Conservation (phyloP, 2,888 invertebrate genomes). For the Dusona sp. region DNA sequence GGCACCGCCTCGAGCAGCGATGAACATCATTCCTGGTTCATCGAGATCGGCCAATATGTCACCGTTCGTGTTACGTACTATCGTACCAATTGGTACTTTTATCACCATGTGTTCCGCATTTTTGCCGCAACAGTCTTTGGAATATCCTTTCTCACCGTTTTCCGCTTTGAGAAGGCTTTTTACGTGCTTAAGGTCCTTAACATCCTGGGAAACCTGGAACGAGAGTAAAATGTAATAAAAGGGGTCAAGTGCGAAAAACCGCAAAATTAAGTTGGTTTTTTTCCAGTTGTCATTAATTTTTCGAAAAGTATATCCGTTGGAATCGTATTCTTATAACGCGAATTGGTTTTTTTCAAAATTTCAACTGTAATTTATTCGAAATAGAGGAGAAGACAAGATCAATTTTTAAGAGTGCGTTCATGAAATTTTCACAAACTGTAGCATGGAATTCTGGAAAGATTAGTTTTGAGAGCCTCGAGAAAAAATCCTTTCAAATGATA, state of each 20-base stretch:
- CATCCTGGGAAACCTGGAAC: slow-evolving; percentile 87
- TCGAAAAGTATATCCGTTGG: not conserved
- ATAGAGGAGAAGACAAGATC: too few species aligned
- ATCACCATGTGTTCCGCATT: slow-evolving; percentile 90
- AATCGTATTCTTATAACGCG: too few species aligned
- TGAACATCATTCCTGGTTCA: slow-evolving; percentile 90
- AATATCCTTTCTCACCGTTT: slow-evolving; percentile 90
- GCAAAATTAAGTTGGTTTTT: slow-evolving; percentile 22
- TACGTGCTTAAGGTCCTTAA: slow-evolving; percentile 90
- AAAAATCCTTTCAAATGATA: too few species aligned
- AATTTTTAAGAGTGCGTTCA: too few species aligned
- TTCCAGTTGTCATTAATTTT: not conserved
- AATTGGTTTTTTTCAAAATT: too few species aligned
- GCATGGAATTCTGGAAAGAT: too few species aligned
- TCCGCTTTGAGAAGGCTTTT: slow-evolving; percentile 87
- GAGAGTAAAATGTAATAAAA: slow-evolving; percentile 19
- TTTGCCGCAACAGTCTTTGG: slow-evolving; percentile 93
- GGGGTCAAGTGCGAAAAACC: not conserved
- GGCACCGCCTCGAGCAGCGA: slow-evolving; percentile 97
- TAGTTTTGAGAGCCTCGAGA: too few species aligned
- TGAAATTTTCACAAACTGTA: too few species aligned
- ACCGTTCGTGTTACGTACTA: slow-evolving; percentile 87
- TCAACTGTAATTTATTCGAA: too few species aligned
- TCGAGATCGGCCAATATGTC: slow-evolving; percentile 89
- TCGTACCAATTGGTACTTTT: slow-evolving; percentile 93